Evolutionary conservation across 2,113 vertebrate species (phyloP), one percentile per base, ranked within the genome.

Genomic region (Fulica atra): DNA sequence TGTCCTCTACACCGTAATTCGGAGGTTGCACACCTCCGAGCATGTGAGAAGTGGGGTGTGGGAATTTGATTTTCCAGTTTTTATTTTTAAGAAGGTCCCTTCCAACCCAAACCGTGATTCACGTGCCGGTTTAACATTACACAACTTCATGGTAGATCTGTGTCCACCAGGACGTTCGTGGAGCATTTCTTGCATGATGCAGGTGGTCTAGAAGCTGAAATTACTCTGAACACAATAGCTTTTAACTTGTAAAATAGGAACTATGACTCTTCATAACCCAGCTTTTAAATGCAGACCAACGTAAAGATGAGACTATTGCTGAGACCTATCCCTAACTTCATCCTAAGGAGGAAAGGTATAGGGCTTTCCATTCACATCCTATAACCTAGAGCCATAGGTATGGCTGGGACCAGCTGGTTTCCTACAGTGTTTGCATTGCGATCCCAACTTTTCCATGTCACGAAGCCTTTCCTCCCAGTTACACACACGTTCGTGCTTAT

Each of bases 401-500:
- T 11, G 21, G 44, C 48, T 68, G 53, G 13, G 38, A 38, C 10
- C 17, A 16, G 24, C 5, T 23, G 16, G 16, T 16, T 86, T 63
- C 64, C 8, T 15, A 5, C 6, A 79, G 31, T 14, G 54, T 94
- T 88, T n/a, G 44, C 29, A 28, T 8, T 13, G 3, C 25, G 6
- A 42, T 29, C 28, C 48, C 2, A 4, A 46, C 35, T 80, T 51
- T 14, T 64, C 19, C 11, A 7, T 21, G 16, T n/a, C 63, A 24
- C 36, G 71, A 71, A 79, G 57, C 51, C 25, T 68, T 85, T 79
- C 51, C 46, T 70, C 25, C 28, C 16, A 21, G 51, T 59, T 54
- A 36, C 14, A 24, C 29, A 4, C n/a, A 31, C 6, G 0, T 51
- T 74, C 1, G 2, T 42, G 33, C 21, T 81, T 20, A 16, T 0